Percentiles rank a stretch among this genome's conserved stretches.
Conservation (phyloP, 2,113 vertebrate genomes). For the Solenodon paradoxus region DNA sequence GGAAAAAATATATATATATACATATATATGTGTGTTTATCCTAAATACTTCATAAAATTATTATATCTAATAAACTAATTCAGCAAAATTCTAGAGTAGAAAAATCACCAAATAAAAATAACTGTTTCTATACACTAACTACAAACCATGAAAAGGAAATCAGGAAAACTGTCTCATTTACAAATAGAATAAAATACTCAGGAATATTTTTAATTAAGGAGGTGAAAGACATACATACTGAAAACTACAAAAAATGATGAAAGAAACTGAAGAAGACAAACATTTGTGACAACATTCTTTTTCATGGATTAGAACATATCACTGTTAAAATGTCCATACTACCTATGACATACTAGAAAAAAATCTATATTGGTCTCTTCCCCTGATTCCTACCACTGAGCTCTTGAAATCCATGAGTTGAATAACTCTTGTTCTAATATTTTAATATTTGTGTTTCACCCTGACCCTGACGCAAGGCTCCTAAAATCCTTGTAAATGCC, state of each 20-base stretch:
- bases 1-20: neutral
- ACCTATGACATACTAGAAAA: too few relatives aligned
- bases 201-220: neutral
- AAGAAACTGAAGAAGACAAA: neutral
- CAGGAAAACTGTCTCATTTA: neutral
- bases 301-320: neutral
- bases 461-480: neutral
- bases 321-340: neutral
- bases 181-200: conserved; percentile 4
- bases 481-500: neutral
- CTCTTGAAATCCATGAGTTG: neutral
- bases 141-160: neutral
- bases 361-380: neutral
- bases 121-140: neutral
- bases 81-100: neutral
- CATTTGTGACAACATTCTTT: neutral
- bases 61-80: neutral
- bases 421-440: neutral
- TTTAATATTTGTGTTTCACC: neutral
- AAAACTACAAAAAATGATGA: neutral
- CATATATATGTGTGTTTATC: too few relatives aligned
- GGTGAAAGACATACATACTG: neutral
- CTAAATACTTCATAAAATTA: neutral
- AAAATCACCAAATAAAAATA: neutral
- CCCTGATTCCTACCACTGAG: neutral